Base-by-base conservation (phyloP, 92 coral and sea anemone species). In the Siderastrea siderea region DNA sequence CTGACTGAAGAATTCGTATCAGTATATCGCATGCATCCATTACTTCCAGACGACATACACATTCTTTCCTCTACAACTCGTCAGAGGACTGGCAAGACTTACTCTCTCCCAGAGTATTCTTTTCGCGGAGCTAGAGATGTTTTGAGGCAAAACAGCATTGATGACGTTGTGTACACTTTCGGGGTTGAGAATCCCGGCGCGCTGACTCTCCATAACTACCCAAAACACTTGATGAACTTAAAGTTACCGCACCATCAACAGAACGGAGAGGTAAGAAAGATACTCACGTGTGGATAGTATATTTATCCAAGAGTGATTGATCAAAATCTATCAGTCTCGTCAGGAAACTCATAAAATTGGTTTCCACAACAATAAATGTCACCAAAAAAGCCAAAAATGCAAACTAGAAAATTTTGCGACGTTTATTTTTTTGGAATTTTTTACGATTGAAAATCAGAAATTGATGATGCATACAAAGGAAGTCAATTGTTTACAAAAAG, bases 121-220 rank as follows among this genome's bases (percentile, higher is more conserved):
- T 95, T 95, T 75, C 55, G 16, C 3, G 89, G 92, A 8, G 88
- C 98, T 50, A 90, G 96, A 61, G 77, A 62, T 15, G 82, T 95
- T 17, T 68, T 93, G 51, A 72, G n/a, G 16, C 52, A 80, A 5
- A 80, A 86, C 74, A 69, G 81, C 52, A 70, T 93, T 19, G 90
- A 81, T 19, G 96, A 95, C 87, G 75, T 95, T 12, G 26, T 95
- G 44, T 95, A 91, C 51, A 95, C 96, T 1, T 91, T 95, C 57
- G 98, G 98, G 17, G 93, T 82, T 7, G 98, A 95, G 68, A 68
- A 91, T 72, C 96, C 98, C 1, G 98, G 98, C 8, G 98, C 98
- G 1, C 72, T 95, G 84, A 93, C 95, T 12, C 87, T 95, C 58
- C 89, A 84, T 78, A 95, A 95, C 90, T 95, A 90, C 74, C 98